phyloP scores from a whole-genome alignment of 2,888 invertebrate species.

The Ophion obscuratus region DNA sequence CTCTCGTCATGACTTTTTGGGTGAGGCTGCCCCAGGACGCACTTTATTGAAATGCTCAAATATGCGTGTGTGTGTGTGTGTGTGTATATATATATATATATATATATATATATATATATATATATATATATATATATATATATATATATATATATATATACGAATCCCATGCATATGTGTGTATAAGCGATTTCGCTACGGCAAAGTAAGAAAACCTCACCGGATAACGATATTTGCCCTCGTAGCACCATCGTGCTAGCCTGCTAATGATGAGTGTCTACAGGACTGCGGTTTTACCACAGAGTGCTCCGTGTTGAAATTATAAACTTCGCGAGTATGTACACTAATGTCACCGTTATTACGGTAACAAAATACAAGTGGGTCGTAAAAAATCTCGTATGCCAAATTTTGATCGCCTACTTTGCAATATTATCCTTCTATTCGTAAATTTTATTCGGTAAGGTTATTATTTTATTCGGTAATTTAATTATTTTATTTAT shows the following conservation, averaged over 20 bases:
- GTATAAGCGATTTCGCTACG: constrained; percentile 40
- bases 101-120: background rate
- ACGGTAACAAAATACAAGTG: constrained; percentile 58
- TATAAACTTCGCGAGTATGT: constrained; percentile 53
- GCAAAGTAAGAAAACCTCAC: constrained; percentile 66
- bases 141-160: background rate
- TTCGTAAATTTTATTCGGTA: background rate
- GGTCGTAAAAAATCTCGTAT: constrained; percentile 58
- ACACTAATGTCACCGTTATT: constrained; percentile 65
- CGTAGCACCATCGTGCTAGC: constrained; percentile 58
- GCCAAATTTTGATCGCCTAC: constrained; percentile 27
- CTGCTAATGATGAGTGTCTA: constrained; percentile 68
- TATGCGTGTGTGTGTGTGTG: background rate
- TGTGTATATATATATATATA: background rate
- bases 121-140: background rate
- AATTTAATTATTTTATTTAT: background rate
- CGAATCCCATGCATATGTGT: background rate
- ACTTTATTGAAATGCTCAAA: constrained; percentile 8
- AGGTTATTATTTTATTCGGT: background rate
- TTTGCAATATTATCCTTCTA: background rate
- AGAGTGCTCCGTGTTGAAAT: constrained; percentile 47
- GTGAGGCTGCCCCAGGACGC: constrained; percentile 7
- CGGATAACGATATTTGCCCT: constrained; percentile 72
- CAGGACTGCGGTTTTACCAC: constrained; percentile 54
- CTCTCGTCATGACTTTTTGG: constrained; percentile 37